Evolutionary conservation across 2,888 invertebrate species (phyloP), one percentile per base, ranked within the genome.

Genomic region (Rhagonycha lutea): DNA sequence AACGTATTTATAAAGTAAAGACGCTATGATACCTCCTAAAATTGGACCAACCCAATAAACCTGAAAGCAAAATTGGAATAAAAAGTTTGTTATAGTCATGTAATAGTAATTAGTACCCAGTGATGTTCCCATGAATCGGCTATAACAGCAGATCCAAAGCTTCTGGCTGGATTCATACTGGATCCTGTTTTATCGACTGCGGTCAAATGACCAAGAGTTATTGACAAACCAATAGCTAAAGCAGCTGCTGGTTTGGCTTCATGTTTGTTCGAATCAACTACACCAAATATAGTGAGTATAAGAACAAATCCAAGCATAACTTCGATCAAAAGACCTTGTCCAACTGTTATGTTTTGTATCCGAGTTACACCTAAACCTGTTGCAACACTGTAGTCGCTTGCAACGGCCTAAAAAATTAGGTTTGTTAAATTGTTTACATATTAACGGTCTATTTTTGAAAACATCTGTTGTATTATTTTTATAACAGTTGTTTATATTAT

Each of bases 91-190:
- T 61, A 14, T 23, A 10, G 11, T 62, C 10, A 10, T 28, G 18
- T 90, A 47, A n/a, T 7, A 47, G n/a, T n/a, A 47, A 7, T 7
- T 47, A 47, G 89, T 89, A 96, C 93, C 96, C 97, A 97, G 83
- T 97, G 97, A 82, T 95, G 87, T 4, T 88, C 87, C 94, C 95
- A 97, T 29, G 88, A 88, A 77, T 92, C 91, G 80, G 92, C 92
- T 74, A 96, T 92, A 24, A 96, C 92, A 2, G 97, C 95, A 0
- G 96, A 95, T 75, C 97, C 97, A 84, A 97, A 92, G 76, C 95
- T 94, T 78, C 97, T 91, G 0, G 97, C 97, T 0, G 97, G 96
- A 89, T 97, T 97, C 97, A 97, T 97, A 82, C 96, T 94, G 61
- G 96, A 92, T 65, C 97, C 96, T 10, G 97, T 97, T 84, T 91